These are phyloP conservation scores for Grammomys dolichurus DNA, from an alignment of 2,113 vertebrate species.

Conservation along the genomic window DNA sequence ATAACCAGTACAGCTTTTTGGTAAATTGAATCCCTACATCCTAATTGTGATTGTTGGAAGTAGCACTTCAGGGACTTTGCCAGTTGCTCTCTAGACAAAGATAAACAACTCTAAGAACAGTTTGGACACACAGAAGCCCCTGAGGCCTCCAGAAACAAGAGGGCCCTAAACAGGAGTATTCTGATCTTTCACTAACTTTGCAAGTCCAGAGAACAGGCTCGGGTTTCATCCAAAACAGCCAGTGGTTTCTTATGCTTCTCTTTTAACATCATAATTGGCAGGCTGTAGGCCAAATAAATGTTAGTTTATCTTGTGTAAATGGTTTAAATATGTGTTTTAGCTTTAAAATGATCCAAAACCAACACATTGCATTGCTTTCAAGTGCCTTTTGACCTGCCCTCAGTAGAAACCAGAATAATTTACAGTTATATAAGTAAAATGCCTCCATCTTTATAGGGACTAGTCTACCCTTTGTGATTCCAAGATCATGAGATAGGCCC, in stretches of 20 bases:
- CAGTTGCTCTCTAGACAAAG: constrained; percentile 54
- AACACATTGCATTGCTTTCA: constrained; percentile 76
- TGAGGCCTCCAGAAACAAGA: constrained; percentile 58
- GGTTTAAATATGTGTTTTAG: constrained; percentile 80
- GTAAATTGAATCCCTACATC: background rate
- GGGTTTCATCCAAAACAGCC: constrained; percentile 73
- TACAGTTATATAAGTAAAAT: constrained; percentile 71
- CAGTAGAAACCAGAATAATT: constrained; percentile 70
- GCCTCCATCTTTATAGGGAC: constrained; percentile 66
- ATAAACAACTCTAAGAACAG: constrained; percentile 58
- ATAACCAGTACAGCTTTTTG: background rate
- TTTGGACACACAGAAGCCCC: constrained; percentile 75
- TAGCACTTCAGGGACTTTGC: background rate
- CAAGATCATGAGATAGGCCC: constrained; percentile 51
- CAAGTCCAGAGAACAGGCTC: constrained; percentile 72
- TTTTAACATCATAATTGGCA: constrained; percentile 77
- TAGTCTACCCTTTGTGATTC: constrained; percentile 53
- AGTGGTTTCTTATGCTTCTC: constrained; percentile 62
- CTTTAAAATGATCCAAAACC: constrained; percentile 81
- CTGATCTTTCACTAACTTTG: constrained; percentile 66
- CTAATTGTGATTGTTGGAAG: constrained; percentile 19
- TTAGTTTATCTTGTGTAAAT: constrained; percentile 81
- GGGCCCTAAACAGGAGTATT: constrained; percentile 57
- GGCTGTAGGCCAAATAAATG: constrained; percentile 73
- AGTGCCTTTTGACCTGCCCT: constrained; percentile 75